Evolutionary conservation across 2,888 invertebrate species (phyloP), one percentile per base, ranked within the genome.

Genomic region (Dryadula phaetusa): DNA sequence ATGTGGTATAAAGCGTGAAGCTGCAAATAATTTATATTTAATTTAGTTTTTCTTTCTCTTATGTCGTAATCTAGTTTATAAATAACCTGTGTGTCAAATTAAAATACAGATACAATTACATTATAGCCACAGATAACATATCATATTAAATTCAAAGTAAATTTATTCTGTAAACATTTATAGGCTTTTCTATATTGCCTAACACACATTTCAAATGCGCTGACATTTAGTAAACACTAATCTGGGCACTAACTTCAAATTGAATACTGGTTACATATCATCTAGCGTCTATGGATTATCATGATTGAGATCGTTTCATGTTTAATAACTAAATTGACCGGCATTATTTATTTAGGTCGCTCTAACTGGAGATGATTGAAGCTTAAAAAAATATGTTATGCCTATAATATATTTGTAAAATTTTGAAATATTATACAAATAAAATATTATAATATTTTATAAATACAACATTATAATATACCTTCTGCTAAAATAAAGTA

Each of bases 191-290:
- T 40, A 52, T 8, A 60, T 22, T 44, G 28, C 58, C 3, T 42
- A 60, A 60, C 32, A 42, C n/a, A 65, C 52, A 65, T 65, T 65
- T 52, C 60, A 49, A 60, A 65, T 53, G 42, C 49, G 65, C 37
- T 52, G 65, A 60, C 47, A 65, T 60, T 65, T 60, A 44, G 52
- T 61, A 52, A 54, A 56, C 37, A 56, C 46, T 56, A 64, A 64
- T 64, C 64, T 56, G 37, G 22, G 20, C 64, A 18, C 34, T 53
- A 63, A 32, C 44, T 44, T 44, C 34, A 54, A 44, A 32, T 54
- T 54, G 60, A 60, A 44, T 46, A 52, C 62, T 44, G 63, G 53
- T 44, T 42, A 32, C 53, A 44, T 64, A 46, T 54, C 63, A 22
- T 44, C 44, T 22, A 44, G 14, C 37, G 32, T 34, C 56, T 40